Percentiles rank a stretch among this genome's conserved stretches.
phyloP scores from a whole-genome alignment of 2,888 invertebrate species.

The Cancer borealis region DNA sequence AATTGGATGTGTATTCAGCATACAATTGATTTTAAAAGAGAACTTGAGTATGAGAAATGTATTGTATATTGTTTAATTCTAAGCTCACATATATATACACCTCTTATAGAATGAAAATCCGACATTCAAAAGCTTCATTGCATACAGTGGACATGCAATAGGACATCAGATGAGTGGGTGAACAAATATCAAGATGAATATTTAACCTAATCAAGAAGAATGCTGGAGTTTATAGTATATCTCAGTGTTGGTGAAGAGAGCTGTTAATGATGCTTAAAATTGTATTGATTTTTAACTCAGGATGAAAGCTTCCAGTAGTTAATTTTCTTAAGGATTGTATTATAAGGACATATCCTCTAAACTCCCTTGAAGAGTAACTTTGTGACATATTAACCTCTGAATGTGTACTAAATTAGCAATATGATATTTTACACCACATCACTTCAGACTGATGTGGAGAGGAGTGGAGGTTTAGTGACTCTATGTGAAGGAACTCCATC shows the following conservation, averaged over 20 bases:
- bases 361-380: constrained; percentile 33
- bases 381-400: constrained; percentile 37
- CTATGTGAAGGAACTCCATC: neutral
- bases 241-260: constrained; percentile 53
- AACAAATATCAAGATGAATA: constrained; percentile 8
- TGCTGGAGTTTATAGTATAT: constrained; percentile 10
- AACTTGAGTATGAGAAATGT: neutral
- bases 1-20: neutral
- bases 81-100: neutral
- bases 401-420: constrained; percentile 52
- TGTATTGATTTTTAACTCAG: constrained; percentile 72
- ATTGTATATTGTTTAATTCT: neutral
- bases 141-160: neutral
- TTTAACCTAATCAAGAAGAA: neutral
- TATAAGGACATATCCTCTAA: constrained; percentile 47
- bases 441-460: neutral
- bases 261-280: constrained; percentile 53
- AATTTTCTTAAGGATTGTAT: constrained; percentile 62
- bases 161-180: neutral
- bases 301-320: constrained; percentile 73
- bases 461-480: neutral
- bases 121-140: neutral
- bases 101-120: neutral
- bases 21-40: neutral
- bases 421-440: constrained; percentile 13